Base-by-base conservation (phyloP, 2,797 vertebrate genomes). In the Paguma larvata region DNA sequence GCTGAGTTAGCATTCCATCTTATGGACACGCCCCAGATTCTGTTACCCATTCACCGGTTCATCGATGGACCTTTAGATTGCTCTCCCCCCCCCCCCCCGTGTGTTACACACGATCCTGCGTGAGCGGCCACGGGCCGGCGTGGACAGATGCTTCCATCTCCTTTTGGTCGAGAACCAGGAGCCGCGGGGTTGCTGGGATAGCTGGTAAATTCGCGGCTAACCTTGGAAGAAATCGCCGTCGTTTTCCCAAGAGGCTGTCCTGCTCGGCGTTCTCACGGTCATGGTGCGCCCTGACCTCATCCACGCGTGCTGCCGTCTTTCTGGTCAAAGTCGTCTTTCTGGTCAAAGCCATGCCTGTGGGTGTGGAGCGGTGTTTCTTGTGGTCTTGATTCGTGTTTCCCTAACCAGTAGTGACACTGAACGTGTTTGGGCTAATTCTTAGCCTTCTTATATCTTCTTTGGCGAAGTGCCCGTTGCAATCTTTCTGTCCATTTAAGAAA, bases 301-400 rank as follows among this genome's bases (percentile, higher is more conserved):
- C 12, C 1, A 5, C 15, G 23, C 41, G 9, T 67, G 90, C 63
- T 34, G 6, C 25, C 9, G 2, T 34, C 34, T 51, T 34, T 21
- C 10, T 34, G 53, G 46, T 46, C 48, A 16, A 5, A 13, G 6
- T 25, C 9, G 2, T 34, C 34, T 51, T 34, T 21, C 10, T 34
- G 53, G 46, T 46, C 48, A 16, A 5, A 13, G 6, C 30, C 25
- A 1, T n/a, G 27, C 41, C 30, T 3, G 32, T 16, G 78, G 23
- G 4, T 44, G 8, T n/a, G 59, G 34, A 9, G 4, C 13, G 27
- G 3, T n/a, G 4, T n/a, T 67, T 72, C 3, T 0, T 27, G 87
- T 68, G 83, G 46, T 82, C 56, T 88, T 9, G 25, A 32, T 41
- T 46, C 63, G 19, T 23, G 1, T 70, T 46, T 91, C 59, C 21